Evolutionary conservation across 2,888 invertebrate genomes (phyloP), one percentile per base, ranked within the genome.

Genomic region (Sericinus montela): DNA sequence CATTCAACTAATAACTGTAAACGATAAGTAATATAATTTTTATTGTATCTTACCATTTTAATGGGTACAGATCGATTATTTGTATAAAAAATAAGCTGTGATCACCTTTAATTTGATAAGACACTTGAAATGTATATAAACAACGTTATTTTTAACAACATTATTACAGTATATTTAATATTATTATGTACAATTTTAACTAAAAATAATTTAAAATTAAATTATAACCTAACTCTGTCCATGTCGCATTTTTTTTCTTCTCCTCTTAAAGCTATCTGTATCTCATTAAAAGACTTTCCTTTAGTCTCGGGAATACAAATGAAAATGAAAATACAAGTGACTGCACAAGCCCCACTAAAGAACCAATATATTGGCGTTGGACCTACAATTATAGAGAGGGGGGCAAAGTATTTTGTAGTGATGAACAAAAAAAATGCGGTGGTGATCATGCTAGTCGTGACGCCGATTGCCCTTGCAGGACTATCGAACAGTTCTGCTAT

Each of bases 401-500:
- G 2, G 0, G 72, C 58, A 48, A 80, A 79, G 46, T 67, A 78
- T 51, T 71, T 75, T 0, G 67, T 62, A 0, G 62, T 65, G 1
- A 74, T 15, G 55, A 79, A 79, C 0, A 65, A 8, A 10, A 55
- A 43, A 0, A 64, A 1, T 1, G 52, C 57, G 2, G 61, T 57
- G 0, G 59, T 23, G 0, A 65, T 15, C 0, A 62, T 41, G 4
- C 60, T 45, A 0, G 59, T 43, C 0, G 74, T 60, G 3, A 72
- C 50, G 1, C 80, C 78, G 0, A 69, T 35, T 0, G 70, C 73
- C 14, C 80, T 57, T 0, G 67, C 58, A 9, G 62, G 58, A 0
- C 71, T 75, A 23, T 75, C 71, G 46, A 80, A 80, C 0, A 81
- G 57, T 38, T 80, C 80, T 0, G 79, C 62, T 7, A 67, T 52